Percentiles rank a stretch among this genome's conserved stretches.
phyloP scores from a whole-genome alignment of 2,113 vertebrate species.

The Sorex fumeus region DNA sequence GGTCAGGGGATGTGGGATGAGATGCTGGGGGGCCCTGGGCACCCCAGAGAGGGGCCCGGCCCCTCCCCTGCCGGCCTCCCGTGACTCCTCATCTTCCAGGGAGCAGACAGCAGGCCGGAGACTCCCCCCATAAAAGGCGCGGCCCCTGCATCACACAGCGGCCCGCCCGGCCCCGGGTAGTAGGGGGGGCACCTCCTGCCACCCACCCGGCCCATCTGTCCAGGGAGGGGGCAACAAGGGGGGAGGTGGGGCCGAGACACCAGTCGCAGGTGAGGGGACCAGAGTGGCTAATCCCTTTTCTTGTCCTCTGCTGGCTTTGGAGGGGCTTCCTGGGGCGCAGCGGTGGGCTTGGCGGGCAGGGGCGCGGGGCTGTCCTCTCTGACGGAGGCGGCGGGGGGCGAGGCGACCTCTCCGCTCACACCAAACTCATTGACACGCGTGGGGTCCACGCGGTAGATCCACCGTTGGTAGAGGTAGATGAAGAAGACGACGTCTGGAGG shows the following conservation, averaged over 20 bases:
- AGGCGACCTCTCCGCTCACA: constrained; percentile 90
- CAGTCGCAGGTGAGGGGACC: constrained; percentile 64
- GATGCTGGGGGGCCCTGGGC: constrained; percentile 55
- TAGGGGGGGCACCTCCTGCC: background rate
- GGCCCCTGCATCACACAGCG: too few relatives aligned
- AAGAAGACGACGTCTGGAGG: constrained; percentile 95
- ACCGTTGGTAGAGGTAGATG: constrained; percentile 97
- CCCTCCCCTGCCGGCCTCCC: constrained; percentile 72
- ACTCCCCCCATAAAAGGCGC: constrained; percentile 23
- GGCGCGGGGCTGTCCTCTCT: constrained; percentile 53
- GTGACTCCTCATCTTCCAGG: constrained; percentile 76
- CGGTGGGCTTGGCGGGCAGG: background rate
- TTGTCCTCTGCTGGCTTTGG: constrained; percentile 94
- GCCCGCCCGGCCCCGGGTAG: background rate
- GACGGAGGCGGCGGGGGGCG: accelerated
- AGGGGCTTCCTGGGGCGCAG: constrained; percentile 79
- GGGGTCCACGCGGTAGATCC: constrained; percentile 96
- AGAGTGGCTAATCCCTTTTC: constrained; percentile 93
- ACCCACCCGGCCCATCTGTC: constrained; percentile 75
- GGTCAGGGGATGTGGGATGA: constrained; percentile 52
- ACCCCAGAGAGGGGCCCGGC: constrained; percentile 34
- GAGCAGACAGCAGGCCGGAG: constrained; percentile 53
- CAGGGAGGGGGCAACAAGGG: constrained; percentile 68
- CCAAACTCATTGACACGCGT: constrained; percentile 95
- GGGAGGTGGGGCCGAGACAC: background rate